phyloP scores from a whole-genome alignment of 2,797 vertebrate genomes.

The Gadopsis marmoratus region DNA sequence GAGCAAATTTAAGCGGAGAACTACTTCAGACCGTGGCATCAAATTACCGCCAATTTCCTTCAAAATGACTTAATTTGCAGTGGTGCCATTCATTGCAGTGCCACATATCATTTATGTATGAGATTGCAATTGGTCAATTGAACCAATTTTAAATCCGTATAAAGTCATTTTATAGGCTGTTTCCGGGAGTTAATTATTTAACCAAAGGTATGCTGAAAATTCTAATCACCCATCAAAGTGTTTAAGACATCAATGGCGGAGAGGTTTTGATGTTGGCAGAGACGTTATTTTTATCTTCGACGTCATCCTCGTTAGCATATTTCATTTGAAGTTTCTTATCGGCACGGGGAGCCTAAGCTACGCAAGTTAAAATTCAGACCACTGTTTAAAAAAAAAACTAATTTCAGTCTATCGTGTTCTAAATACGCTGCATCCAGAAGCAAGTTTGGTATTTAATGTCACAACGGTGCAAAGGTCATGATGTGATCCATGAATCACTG shows the following conservation, averaged over 20 bases:
- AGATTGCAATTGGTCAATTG: conserved; percentile 69
- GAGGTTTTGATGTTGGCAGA: conserved; percentile 39
- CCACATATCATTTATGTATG: conserved; percentile 63
- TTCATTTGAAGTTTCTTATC: conserved; percentile 50
- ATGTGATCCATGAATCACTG: conserved; percentile 58
- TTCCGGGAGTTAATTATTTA: conserved; percentile 59
- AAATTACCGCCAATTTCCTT: conserved; percentile 69
- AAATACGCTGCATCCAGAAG: conserved; percentile 22
- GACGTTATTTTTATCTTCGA: conserved; percentile 29
- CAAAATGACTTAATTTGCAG: conserved; percentile 64
- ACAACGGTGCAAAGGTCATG: conserved; percentile 31
- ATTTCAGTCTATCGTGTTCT: conserved; percentile 10
- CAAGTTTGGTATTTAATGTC: conserved; percentile 36
- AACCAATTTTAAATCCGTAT: conserved; percentile 51
- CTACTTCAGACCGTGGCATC: conserved; percentile 57
- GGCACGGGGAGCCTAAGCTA: background rate
- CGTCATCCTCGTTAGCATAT: conserved; percentile 42
- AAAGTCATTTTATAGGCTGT: conserved; percentile 45
- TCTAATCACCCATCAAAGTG: conserved; percentile 52
- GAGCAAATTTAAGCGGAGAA: conserved; percentile 37
- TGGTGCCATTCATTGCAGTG: conserved; percentile 60
- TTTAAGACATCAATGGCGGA: conserved; percentile 45
- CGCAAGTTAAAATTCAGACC: background rate
- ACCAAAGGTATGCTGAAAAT: conserved; percentile 59
- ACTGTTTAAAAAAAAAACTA: conserved; percentile 6